A percentile compares a stretch with the other conserved stretches of the same genome.
phyloP scores from a whole-genome alignment of 1,140 invertebrate genomes.

The Sitodiplosis mosellana region DNA sequence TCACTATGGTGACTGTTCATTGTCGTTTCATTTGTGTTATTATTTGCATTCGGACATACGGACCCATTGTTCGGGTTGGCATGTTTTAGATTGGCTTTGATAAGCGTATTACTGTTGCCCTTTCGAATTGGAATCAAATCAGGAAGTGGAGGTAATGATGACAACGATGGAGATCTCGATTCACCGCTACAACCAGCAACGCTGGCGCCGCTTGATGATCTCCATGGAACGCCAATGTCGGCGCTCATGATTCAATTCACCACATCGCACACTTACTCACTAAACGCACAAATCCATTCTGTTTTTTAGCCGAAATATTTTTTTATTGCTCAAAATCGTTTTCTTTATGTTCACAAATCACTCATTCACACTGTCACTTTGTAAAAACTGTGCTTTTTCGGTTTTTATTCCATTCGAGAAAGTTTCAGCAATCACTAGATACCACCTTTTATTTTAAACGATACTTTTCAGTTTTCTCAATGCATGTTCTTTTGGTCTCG shows the following conservation, averaged over 20 bases:
- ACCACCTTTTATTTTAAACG: no score
- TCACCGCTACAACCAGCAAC: not conserved
- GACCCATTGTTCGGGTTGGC: not conserved
- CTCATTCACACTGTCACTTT: no score
- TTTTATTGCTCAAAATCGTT: no score
- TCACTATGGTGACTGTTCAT: not conserved
- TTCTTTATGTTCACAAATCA: no score
- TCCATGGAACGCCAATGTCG: not conserved
- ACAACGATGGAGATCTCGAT: constrained; percentile 1
- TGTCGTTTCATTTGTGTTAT: not conserved
- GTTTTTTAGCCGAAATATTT: no score
- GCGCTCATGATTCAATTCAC: not conserved
- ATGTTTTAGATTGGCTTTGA: not conserved
- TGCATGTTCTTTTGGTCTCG: no score
- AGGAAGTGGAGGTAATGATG: constrained; percentile 3
- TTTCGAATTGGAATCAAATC: constrained; percentile 3
- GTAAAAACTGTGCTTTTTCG: no score
- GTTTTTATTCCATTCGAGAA: no score
- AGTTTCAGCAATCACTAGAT: no score
- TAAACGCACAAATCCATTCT: no score
- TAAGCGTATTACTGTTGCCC: not conserved
- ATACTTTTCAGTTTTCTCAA: no score
- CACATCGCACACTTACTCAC: no score
- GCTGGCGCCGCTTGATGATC: not conserved
- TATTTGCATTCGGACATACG: not conserved